Conservation (phyloP, 2,797 vertebrate species). For the Brachymystax lenok region DNA sequence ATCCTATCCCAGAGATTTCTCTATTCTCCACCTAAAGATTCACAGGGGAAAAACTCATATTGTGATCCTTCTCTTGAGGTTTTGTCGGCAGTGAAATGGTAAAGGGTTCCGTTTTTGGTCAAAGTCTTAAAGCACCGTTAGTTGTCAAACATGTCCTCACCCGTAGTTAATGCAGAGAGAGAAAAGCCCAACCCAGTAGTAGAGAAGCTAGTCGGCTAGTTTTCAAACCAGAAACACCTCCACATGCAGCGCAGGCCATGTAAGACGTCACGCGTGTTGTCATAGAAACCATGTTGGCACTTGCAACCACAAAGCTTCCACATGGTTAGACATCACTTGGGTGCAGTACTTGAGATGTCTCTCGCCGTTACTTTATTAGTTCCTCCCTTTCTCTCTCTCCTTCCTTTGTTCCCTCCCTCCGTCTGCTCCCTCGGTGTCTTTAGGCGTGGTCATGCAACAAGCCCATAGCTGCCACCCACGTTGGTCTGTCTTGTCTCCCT, state of each 20-base stretch:
- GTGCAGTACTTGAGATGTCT: not conserved
- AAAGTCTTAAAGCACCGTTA: not conserved
- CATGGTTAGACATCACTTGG: not conserved
- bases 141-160: slow-evolving; percentile 45
- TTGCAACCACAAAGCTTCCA: not conserved
- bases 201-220: slow-evolving; percentile 32
- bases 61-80: slow-evolving; percentile 18
- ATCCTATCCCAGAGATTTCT: slow-evolving; percentile 37
- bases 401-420: not conserved
- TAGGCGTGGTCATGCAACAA: not conserved
- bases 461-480: not conserved
- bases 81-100: slow-evolving; percentile 34
- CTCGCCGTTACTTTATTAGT: not conserved
- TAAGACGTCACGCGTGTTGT: slow-evolving; percentile 10
- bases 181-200: slow-evolving; percentile 23
- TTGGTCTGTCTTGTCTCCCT: not conserved
- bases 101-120: slow-evolving; percentile 19
- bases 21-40: slow-evolving; percentile 59
- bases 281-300: slow-evolving; percentile 27
- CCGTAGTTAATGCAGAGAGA: slow-evolving; percentile 29
- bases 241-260: slow-evolving; percentile 41
- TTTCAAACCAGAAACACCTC: slow-evolving; percentile 17
- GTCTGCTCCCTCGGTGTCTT: not conserved
- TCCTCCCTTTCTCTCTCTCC: not conserved
- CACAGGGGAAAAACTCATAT: slow-evolving; percentile 39